Base-by-base conservation (phyloP, 1,140 invertebrate genomes). In the Aphis craccivora region DNA sequence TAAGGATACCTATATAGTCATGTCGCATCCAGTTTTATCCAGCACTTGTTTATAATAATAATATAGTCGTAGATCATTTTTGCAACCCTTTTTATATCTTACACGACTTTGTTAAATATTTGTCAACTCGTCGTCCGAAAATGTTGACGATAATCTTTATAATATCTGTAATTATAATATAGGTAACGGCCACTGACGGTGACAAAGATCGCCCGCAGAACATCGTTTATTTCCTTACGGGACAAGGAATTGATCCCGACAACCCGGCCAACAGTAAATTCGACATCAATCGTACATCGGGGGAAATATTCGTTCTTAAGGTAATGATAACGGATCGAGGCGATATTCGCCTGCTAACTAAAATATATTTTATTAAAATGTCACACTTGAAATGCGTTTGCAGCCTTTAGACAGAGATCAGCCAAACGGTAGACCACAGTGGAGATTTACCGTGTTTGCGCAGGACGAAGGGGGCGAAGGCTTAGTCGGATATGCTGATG, bases 401-500 rank as follows among this genome's bases (percentile, higher is more conserved):
- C 96, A 99, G 97, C 98, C 98, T 30, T 95, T 99, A 95, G 99
- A 99, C 96, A 96, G 99, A 94, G 99, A 99, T 96, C 98, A 99
- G 95, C 99, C 99, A 0, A 98, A 98, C 95, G 99, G 99, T 35
- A 96, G 99, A 91, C 98, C 99, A 2, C 98, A 99, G 95, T 95
- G 99, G 98, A 97, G 99, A 94, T 99, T 99, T 95, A 99, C 99
- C 9, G 99, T 99, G 8, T 99, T 99, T 95, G 99, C 99, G 88
- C 98, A 99, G 95, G 99, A 99, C 95, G 99, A 99, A 96, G 98
- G 98, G 7, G 98, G 98, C 67, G 98, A 99, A 95, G 98, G 98
- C 67, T 96, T 99, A 1, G 98, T 99, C 11, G 99, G 99, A 81
- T 99, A 99, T 95, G 98, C 99, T n/a, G 98, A 99, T 95, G 99